A percentile compares a stretch with the other conserved stretches of the same genome.
phyloP scores from a whole-genome alignment of 2,888 invertebrate genomes.

The Platycheirus rosarum region DNA sequence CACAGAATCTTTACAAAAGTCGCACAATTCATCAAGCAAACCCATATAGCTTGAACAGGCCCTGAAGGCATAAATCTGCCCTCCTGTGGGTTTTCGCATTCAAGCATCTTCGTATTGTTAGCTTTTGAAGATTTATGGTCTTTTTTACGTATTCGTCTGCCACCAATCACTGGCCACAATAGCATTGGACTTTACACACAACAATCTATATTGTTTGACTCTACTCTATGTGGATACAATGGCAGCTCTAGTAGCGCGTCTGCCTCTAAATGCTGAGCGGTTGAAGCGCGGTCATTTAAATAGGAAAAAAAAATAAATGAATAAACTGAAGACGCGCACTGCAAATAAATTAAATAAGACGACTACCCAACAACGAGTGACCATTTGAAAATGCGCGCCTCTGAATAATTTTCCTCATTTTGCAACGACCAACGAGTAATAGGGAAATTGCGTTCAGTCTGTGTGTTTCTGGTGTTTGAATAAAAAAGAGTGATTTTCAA shows the following conservation, averaged over 20 bases:
- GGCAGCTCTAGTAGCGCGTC: slow-evolving; percentile 27
- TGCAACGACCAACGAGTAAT: too few species aligned
- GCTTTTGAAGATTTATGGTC: slow-evolving; percentile 14
- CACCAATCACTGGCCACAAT: slow-evolving; percentile 26
- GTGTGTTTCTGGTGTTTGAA: slow-evolving; percentile 24
- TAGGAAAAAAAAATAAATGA: slow-evolving; percentile 22
- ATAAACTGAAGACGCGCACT: slow-evolving; percentile 34
- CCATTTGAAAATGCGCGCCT: slow-evolving; percentile 46
- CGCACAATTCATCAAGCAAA: slow-evolving; percentile 42
- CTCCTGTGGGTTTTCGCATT: slow-evolving; percentile 38
- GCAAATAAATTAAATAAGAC: slow-evolving; percentile 57
- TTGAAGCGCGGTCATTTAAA: slow-evolving; percentile 45
- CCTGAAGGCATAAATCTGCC: slow-evolving; percentile 8
- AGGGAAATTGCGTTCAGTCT: slow-evolving; percentile 30
- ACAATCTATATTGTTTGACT: slow-evolving; percentile 48
- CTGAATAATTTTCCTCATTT: slow-evolving; percentile 38
- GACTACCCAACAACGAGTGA: slow-evolving; percentile 35
- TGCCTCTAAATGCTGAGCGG: slow-evolving; percentile 28
- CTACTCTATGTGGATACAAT: not conserved
- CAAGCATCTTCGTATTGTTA: not conserved
- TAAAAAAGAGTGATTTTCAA: not conserved
- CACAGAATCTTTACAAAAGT: slow-evolving; percentile 11
- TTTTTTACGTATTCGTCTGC: slow-evolving; percentile 17
- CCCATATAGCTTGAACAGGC: slow-evolving; percentile 2
- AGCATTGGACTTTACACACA: too few species aligned